Evolutionary conservation across 2,113 vertebrate species (phyloP), one percentile per base, ranked within the genome.

Genomic region (Lepus americanus): DNA sequence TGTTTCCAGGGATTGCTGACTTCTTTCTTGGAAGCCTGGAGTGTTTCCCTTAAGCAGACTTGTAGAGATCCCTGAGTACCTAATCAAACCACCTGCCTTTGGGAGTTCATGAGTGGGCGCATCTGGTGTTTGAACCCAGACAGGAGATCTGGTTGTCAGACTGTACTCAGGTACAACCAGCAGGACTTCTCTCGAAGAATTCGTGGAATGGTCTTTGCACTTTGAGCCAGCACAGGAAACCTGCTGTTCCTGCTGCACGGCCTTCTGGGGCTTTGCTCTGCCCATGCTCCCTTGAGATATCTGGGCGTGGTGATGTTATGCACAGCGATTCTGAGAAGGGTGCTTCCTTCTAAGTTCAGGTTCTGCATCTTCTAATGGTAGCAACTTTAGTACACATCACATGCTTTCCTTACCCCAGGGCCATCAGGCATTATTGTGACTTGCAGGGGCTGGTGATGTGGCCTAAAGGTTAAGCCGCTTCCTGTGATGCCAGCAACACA

Each of bases 341-440:
- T 31, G 61, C 22, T 85, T 73, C 7, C 36, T 19, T 93, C 79
- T 79, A 25, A 83, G 76, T 87, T 78, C 66, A 80, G n/a, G 73
- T 89, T 81, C 72, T 85, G 84, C 59, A 59, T 29, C 31, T 85
- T 73, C 67, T 39, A 12, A 55, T 23, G 27, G 9, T 20, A 64
- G 31, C 29, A 39, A 4, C 64, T 36, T 87, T 11, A 14, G 25
- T 61, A 23, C 6, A 81, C 53, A 51, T 16, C 4, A 31, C 0
- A 20, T 31, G 3, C 10, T 64, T 13, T 16, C 9, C 22, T 53
- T 4, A 44, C 44, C 13, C 55, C 51, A 55, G 23, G 80, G 64
- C 53, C 33, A 11, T 31, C 11, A 51, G 20, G 3, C 22, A 31
- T 72, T 36, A 2, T 6, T 82, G 63, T 44, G 39, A 44, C 39